These are phyloP conservation scores for Myzus persicae DNA, from an alignment of 1,140 invertebrate genomes.

Conservation along the genomic window DNA sequence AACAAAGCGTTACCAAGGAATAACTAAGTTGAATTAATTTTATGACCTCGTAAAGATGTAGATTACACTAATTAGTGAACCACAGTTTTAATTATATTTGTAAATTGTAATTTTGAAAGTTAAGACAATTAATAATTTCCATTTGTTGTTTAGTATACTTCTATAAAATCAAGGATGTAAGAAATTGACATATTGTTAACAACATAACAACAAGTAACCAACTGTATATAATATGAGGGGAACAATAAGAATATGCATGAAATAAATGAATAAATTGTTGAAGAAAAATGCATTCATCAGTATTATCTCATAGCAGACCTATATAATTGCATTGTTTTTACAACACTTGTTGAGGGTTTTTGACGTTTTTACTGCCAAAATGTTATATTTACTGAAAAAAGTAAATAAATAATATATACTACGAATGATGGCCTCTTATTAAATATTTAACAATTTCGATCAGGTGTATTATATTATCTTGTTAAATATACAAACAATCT, in stretches of 20 bases:
- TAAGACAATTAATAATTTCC: neutral
- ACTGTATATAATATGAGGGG: neutral
- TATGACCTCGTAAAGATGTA: neutral
- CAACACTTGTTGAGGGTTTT: neutral
- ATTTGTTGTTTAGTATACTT: neutral
- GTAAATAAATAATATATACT: neutral
- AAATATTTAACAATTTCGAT: neutral
- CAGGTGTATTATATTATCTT: neutral
- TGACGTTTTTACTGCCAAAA: neutral
- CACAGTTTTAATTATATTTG: slow-evolving; percentile 4
- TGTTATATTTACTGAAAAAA: neutral
- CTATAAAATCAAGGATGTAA: neutral
- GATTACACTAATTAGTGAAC: slow-evolving; percentile 5
- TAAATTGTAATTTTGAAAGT: slow-evolving; percentile 14
- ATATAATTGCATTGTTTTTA: neutral
- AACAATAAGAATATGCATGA: neutral
- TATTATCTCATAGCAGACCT: neutral
- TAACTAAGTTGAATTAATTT: slow-evolving; percentile 15
- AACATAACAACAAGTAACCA: too few species aligned
- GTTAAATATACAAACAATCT: neutral
- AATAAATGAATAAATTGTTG: neutral
- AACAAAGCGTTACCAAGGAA: slow-evolving; percentile 3
- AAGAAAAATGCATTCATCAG: neutral
- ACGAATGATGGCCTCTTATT: neutral
- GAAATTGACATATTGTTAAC: neutral